These are phyloP conservation scores for Nemopilema nomurai DNA, from an alignment of 30 jellyfish, hydroid and myxozoan species.

Conservation along the genomic window DNA sequence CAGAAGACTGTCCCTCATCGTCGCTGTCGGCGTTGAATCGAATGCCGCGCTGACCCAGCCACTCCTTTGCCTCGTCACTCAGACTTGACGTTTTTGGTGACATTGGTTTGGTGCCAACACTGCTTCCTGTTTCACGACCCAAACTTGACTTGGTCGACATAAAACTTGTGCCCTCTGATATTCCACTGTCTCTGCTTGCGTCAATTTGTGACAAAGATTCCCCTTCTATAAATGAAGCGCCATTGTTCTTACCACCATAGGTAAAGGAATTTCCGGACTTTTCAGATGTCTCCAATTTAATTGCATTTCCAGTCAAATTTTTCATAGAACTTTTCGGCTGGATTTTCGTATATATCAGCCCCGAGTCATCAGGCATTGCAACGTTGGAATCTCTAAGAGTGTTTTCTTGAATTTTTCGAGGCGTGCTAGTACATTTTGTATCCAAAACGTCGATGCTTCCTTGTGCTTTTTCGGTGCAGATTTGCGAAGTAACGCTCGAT, in stretches of 20 bases:
- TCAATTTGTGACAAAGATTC: constrained; percentile 39
- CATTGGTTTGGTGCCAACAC: constrained; percentile 1
- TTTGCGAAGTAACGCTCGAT: background rate
- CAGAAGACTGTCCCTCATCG: constrained; percentile 28
- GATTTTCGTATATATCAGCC: constrained; percentile 55
- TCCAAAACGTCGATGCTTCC: constrained; percentile 49
- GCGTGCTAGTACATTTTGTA: constrained; percentile 61
- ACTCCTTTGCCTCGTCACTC: constrained; percentile 79
- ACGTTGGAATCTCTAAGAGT: constrained; percentile 2
- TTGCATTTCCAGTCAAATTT: constrained; percentile 57
- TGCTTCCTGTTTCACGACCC: background rate
- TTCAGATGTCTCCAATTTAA: constrained; percentile 11
- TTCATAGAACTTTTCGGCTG: constrained; percentile 29
- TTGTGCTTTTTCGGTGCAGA: constrained; percentile 31
- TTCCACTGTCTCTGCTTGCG: constrained; percentile 92
- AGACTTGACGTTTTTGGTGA: constrained; percentile 63
- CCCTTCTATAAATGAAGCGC: constrained; percentile 31
- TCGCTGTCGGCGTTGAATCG: constrained; percentile 52
- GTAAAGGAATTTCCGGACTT: background rate
- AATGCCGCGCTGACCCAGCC: constrained; percentile 88
- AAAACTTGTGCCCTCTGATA: constrained; percentile 77
- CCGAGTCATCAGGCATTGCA: constrained; percentile 35
- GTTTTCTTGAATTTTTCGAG: constrained; percentile 50
- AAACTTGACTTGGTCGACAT: constrained; percentile 24
- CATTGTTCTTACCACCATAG: background rate